A percentile compares a stretch with the other conserved stretches of the same genome.
phyloP scores from a whole-genome alignment of 2,888 invertebrate genomes.

The Sinodicranocentrus sp. region DNA sequence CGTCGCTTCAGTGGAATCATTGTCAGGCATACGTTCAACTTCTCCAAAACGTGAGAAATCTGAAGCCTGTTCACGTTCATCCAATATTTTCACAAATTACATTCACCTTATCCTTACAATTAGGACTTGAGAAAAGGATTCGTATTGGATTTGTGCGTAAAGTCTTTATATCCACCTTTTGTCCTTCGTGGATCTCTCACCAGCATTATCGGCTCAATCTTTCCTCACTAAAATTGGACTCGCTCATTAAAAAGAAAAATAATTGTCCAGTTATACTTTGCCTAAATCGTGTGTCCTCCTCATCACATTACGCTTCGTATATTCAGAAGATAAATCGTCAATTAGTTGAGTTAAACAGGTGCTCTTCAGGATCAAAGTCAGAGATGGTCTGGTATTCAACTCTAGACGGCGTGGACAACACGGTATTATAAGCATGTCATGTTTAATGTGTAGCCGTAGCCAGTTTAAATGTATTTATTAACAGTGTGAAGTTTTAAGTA shows the following conservation, averaged over 20 bases:
- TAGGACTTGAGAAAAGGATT: neutral
- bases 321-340: no score
- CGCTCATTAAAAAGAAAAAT: neutral
- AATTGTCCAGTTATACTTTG: no score
- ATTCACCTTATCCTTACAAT: neutral
- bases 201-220: neutral
- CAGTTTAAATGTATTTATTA: neutral
- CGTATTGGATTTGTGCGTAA: neutral
- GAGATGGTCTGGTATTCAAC: constrained; percentile 74
- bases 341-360: neutral
- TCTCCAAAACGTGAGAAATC: constrained; percentile 1
- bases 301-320: no score
- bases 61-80: constrained; percentile 51
- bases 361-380: constrained; percentile 11
- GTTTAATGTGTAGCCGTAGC: neutral
- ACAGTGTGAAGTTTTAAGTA: constrained; percentile 8
- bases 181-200: neutral
- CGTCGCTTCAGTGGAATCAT: no score
- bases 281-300: no score
- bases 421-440: constrained; percentile 67
- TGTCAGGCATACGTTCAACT: no score
- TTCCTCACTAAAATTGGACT: neutral
- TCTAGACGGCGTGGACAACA: constrained; percentile 70
- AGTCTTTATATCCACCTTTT: neutral
- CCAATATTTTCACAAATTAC: neutral